phyloP scores from a whole-genome alignment of 2,113 vertebrate genomes.

The Uropsilus gracilis region DNA sequence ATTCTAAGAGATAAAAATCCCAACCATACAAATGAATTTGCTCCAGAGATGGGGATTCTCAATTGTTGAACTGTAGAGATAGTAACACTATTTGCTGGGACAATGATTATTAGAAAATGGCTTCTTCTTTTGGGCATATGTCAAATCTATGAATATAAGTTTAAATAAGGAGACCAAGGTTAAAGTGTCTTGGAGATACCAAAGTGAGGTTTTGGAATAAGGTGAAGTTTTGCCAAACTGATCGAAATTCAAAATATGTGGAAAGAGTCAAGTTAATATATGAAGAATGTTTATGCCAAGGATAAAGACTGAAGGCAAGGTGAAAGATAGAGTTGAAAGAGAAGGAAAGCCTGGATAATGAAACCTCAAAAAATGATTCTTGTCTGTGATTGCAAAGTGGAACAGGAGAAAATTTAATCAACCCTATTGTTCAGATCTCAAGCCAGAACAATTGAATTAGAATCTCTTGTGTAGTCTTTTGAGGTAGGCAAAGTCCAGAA shows the following conservation, averaged over 20 bases:
- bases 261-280: neutral
- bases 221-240: neutral
- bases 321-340: neutral
- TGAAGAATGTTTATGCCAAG: neutral
- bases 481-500: neutral
- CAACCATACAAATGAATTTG: neutral
- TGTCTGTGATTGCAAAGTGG: neutral
- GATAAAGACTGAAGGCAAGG: neutral
- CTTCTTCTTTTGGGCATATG: accelerated
- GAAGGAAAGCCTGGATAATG: neutral
- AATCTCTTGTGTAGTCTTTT: neutral
- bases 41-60: neutral
- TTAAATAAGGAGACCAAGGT: neutral
- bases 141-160: neutral
- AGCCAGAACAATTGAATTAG: neutral
- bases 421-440: neutral
- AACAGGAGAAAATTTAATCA: neutral
- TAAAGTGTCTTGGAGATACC: neutral
- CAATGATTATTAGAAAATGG: neutral
- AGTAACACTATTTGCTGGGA: neutral
- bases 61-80: neutral
- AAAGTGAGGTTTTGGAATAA: neutral
- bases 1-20: neutral
- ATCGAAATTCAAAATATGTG: neutral
- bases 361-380: neutral